phyloP scores from a whole-genome alignment of 1,140 invertebrate species.

The Dolichoris vasculosae region DNA sequence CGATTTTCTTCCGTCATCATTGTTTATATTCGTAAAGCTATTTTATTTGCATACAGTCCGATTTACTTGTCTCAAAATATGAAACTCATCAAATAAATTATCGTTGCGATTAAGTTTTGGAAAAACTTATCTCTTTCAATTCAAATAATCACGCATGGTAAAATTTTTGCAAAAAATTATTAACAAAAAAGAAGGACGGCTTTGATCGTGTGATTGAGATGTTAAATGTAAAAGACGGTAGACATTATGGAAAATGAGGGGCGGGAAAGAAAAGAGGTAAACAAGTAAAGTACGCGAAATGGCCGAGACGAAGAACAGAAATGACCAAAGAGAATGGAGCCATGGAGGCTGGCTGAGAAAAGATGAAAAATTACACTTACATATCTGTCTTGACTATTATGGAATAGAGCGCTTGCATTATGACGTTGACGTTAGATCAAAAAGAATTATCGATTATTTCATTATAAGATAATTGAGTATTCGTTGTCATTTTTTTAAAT shows the following conservation, averaged over 20 bases:
- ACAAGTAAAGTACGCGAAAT: conserved; percentile 33
- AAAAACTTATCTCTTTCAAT: too few relatives aligned
- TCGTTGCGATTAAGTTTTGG: too few relatives aligned
- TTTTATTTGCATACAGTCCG: too few relatives aligned
- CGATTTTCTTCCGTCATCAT: too few relatives aligned
- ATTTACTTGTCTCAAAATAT: too few relatives aligned
- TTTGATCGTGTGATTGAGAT: conserved; percentile 45
- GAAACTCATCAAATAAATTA: too few relatives aligned
- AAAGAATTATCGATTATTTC: background rate
- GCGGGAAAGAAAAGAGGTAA: conserved; percentile 13
- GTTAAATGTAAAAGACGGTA: conserved; percentile 1
- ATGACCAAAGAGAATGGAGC: conserved; percentile 41
- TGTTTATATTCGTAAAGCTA: too few relatives aligned
- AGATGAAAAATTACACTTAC: conserved; percentile 72
- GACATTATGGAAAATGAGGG: conserved; percentile 16
- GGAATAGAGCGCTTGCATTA: background rate
- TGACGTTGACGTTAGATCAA: background rate
- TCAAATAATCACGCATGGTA: background rate
- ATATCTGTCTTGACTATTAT: conserved; percentile 61
- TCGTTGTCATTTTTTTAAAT: background rate
- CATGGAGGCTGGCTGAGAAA: conserved; percentile 56
- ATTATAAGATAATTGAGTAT: background rate
- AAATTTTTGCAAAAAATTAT: background rate
- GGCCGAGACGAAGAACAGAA: conserved; percentile 36
- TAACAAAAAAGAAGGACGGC: background rate